A percentile compares a stretch with the other conserved stretches of the same genome.
Conservation (phyloP, 1,140 invertebrate species). For the Drosophila melanica region DNA sequence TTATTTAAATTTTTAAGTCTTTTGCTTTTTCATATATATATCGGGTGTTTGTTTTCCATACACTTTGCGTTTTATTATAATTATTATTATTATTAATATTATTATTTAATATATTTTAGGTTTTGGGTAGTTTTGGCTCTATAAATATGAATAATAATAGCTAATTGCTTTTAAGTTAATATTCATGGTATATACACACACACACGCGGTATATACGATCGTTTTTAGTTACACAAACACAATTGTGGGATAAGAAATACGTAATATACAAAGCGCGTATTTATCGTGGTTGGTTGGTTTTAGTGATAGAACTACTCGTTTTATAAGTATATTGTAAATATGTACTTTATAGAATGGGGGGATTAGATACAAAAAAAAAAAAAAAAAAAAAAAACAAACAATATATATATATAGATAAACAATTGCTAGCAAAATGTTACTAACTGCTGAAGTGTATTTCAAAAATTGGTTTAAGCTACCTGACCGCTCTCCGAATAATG, state of each 20-base stretch:
- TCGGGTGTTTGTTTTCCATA: slow-evolving; percentile 52
- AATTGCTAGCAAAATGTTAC: slow-evolving; percentile 30
- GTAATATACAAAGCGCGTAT: slow-evolving; percentile 67
- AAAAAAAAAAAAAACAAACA: slow-evolving; percentile 60
- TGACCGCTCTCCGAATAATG: slow-evolving; percentile 24
- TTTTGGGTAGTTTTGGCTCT: slow-evolving; percentile 81
- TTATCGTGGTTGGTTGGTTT: slow-evolving; percentile 26
- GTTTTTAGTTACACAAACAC: slow-evolving; percentile 59
- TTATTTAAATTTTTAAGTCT: slow-evolving; percentile 82
- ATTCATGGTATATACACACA: slow-evolving; percentile 69
- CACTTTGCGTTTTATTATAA: slow-evolving; percentile 55
- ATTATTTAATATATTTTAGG: slow-evolving; percentile 75
- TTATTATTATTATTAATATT: slow-evolving; percentile 21
- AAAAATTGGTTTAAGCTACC: slow-evolving; percentile 15
- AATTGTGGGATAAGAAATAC: slow-evolving; percentile 45
- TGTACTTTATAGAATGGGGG: slow-evolving; percentile 46
- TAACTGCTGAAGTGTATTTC: slow-evolving; percentile 26
- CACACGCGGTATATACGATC: slow-evolving; percentile 58
- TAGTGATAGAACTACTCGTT: slow-evolving; percentile 51
- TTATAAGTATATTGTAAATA: slow-evolving; percentile 44
- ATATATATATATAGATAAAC: slow-evolving; percentile 16
- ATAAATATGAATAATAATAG: slow-evolving; percentile 81
- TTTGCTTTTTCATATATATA: slow-evolving; percentile 74
- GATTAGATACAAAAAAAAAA: slow-evolving; percentile 48
- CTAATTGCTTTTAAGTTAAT: slow-evolving; percentile 81